A percentile compares a stretch with the other conserved stretches of the same genome.
These are phyloP conservation scores for Dolichoris vasculosae DNA, from an alignment of 1,140 invertebrate species.

Conservation along the genomic window DNA sequence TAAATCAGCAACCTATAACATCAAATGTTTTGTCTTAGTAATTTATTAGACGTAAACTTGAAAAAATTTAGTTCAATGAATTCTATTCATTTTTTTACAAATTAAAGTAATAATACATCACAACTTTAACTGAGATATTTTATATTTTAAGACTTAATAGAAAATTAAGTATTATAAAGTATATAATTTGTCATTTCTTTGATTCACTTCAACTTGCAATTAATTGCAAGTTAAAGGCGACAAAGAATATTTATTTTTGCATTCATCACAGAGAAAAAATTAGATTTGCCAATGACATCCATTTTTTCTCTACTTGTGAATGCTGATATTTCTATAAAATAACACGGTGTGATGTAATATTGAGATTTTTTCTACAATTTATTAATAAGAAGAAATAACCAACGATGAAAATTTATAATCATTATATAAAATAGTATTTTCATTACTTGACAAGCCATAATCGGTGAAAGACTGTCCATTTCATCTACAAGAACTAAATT, in stretches of 20 bases:
- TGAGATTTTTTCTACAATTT: constrained; percentile 9
- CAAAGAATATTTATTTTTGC: constrained; percentile 67
- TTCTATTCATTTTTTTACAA: not conserved
- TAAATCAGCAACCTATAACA: constrained; percentile 81
- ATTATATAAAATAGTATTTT: not conserved
- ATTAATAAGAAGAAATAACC: not conserved
- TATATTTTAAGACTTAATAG: not conserved
- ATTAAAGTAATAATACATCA: too few species aligned
- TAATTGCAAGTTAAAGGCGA: constrained; percentile 69
- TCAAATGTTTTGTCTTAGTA: not conserved
- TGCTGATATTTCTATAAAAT: constrained; percentile 54
- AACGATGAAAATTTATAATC: too few species aligned
- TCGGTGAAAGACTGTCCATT: constrained; percentile 96
- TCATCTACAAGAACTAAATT: constrained; percentile 99
- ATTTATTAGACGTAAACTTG: not conserved
- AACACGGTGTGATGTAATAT: too few species aligned
- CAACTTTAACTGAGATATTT: too few species aligned
- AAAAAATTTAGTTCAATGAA: too few species aligned
- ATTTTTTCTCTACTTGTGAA: constrained; percentile 62
- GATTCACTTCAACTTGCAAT: constrained; percentile 69
- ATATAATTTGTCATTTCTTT: constrained; percentile 61
- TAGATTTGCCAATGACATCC: constrained; percentile 20
- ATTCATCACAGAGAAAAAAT: constrained; percentile 61
- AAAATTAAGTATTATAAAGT: not conserved
- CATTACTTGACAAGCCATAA: constrained; percentile 88